phyloP scores from a whole-genome alignment of 2,888 invertebrate genomes.

The Leucophora obtusa region DNA sequence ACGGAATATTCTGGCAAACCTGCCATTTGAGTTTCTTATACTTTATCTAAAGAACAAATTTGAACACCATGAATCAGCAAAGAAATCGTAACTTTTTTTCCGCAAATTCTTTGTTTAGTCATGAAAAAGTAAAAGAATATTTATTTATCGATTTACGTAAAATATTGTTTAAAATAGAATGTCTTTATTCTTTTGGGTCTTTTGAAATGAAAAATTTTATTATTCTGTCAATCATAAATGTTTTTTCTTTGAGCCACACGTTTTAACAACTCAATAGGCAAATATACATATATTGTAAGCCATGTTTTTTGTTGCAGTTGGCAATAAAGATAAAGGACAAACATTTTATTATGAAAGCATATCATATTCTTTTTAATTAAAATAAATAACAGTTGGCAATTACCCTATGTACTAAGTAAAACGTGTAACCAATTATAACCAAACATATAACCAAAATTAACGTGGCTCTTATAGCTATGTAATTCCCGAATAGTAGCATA shows the following conservation, averaged over 20 bases:
- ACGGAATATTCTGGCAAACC: too few relatives aligned
- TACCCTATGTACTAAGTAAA: too few relatives aligned
- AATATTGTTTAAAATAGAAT: not conserved
- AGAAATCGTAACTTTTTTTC: not conserved
- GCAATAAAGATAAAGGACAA: not conserved
- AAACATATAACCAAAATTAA: too few relatives aligned
- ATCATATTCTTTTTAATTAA: not conserved
- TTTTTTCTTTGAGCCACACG: conserved; percentile 12
- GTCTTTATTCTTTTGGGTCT: conserved; percentile 8
- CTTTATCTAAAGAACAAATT: not conserved
- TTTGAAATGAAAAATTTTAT: conserved; percentile 37
- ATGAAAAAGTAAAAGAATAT: not conserved
- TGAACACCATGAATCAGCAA: conserved; percentile 7
- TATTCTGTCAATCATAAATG: conserved; percentile 46
- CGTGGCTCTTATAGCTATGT: too few relatives aligned
- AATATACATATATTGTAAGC: not conserved
- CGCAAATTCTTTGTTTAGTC: not conserved
- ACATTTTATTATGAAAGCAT: not conserved
- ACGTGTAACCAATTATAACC: too few relatives aligned
- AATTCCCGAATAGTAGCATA: too few relatives aligned
- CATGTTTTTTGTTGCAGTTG: not conserved
- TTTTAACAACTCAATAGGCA: conserved; percentile 11
- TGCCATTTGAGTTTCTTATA: not conserved
- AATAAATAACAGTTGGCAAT: too few relatives aligned
- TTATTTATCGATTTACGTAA: conserved; percentile 25